Evolutionary conservation across 2,797 vertebrate species (phyloP), one percentile per base, ranked within the genome.

Genomic region (Tokudaia muenninki): DNA sequence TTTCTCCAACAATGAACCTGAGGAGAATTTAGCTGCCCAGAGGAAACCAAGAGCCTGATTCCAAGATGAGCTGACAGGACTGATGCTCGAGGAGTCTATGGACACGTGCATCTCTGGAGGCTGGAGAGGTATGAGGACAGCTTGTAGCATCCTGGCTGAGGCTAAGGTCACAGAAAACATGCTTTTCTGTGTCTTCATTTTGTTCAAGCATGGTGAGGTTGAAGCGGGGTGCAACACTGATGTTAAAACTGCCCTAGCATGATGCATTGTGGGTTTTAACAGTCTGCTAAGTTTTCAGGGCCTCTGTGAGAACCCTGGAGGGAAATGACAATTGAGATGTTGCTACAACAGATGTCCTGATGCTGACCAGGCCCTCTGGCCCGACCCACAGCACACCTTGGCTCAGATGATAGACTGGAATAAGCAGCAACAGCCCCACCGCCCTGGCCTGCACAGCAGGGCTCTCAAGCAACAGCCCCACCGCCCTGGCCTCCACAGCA

Each of bases 401-500:
- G 37, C 77, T 65, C 88, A 78, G 4, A 41, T 29, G 59, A 22
- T 21, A 79, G 37, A 44, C 67, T 44, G 16, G 14, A 50, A 34
- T 3, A 52, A 24, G 16, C 26, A 37, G 21, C 24, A 31, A 57
- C 6, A 47, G 16, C 61, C 31, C 11, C 12, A 14, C 5, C 37
- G 31, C 26, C 29, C 26, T 41, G 1, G 6, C 8, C 1, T 5
- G n/a, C 17, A 55, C 41, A 0, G 16, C 0, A 0, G 29, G n/a
- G n/a, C n/a, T n/a, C n/a, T n/a, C n/a, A n/a, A n/a, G n/a, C n/a
- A n/a, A n/a, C n/a, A n/a, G n/a, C n/a, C n/a, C n/a, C n/a, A n/a
- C n/a, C n/a, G n/a, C n/a, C n/a, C n/a, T n/a, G n/a, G n/a, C n/a
- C n/a, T n/a, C n/a, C n/a, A n/a, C n/a, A n/a, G n/a, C n/a, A n/a